These are phyloP conservation scores for Orthosia incerta DNA, from an alignment of 2,888 invertebrate genomes.

Conservation along the genomic window DNA sequence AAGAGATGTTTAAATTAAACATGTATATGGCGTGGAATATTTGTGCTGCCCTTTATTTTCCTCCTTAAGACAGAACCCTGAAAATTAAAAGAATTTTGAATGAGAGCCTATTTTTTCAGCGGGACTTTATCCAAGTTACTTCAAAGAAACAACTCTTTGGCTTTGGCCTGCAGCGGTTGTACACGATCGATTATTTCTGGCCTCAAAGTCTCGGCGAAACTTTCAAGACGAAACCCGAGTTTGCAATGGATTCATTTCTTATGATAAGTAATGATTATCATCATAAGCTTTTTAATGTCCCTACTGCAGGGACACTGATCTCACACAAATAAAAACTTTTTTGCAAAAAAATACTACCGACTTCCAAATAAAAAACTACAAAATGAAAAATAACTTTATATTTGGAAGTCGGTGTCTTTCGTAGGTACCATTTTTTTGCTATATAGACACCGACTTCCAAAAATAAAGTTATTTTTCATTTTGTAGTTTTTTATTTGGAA, in stretches of 20 bases:
- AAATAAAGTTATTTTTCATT: no score
- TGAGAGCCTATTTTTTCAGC: constrained; percentile 52
- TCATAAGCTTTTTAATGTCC: no score
- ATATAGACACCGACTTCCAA: no score
- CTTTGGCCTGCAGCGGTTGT: constrained; percentile 38
- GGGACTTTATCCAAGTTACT: constrained; percentile 49
- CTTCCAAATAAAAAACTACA: no score
- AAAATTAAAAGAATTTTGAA: constrained; percentile 60
- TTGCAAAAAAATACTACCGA: no score
- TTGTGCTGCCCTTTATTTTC: constrained; percentile 36
- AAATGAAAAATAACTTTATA: no score
- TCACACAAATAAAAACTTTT: no score
- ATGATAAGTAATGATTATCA: constrained; percentile 42
- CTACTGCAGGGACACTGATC: no score
- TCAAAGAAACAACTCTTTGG: constrained; percentile 62
- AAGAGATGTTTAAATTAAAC: constrained; percentile 54
- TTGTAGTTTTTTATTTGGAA: no score
- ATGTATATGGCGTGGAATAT: constrained; percentile 35
- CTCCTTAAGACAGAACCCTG: constrained; percentile 29
- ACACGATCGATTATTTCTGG: constrained; percentile 61
- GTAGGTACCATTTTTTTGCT: no score
- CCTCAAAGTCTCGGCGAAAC: constrained; percentile 56
- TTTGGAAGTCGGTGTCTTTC: no score
- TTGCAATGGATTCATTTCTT: constrained; percentile 53
- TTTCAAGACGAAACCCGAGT: constrained; percentile 49